phyloP scores from a whole-genome alignment of 2,797 vertebrate genomes.

The Enteromius paludinosus region DNA sequence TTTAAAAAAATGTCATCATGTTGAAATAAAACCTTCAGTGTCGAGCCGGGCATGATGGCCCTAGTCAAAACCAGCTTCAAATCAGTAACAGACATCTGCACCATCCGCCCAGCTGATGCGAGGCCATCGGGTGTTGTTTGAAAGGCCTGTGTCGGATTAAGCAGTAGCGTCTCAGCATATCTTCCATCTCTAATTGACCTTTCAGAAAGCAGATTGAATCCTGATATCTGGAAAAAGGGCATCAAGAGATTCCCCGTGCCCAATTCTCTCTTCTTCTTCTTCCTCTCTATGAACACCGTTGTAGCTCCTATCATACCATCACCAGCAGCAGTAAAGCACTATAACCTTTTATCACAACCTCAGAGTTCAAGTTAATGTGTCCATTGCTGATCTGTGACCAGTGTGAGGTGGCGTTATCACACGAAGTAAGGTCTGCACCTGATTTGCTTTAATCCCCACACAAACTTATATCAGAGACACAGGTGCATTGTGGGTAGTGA shows the following conservation, averaged over 20 bases:
- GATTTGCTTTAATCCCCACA: constrained; percentile 27
- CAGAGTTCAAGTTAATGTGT: constrained; percentile 13
- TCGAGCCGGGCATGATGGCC: neutral
- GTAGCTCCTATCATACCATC: constrained; percentile 30
- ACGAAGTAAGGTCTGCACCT: neutral
- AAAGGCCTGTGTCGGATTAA: constrained; percentile 14
- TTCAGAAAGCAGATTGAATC: constrained; percentile 33
- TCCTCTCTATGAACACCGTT: constrained; percentile 3
- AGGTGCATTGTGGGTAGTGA: constrained; percentile 33
- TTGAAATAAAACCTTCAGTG: neutral
- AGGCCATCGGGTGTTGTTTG: neutral
- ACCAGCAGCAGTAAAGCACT: neutral
- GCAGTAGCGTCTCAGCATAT: constrained; percentile 18
- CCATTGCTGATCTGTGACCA: constrained; percentile 3
- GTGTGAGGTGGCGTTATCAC: constrained; percentile 12
- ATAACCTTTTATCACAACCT: constrained; percentile 26
- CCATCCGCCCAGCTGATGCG: neutral
- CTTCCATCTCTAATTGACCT: constrained; percentile 41
- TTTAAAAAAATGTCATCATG: neutral
- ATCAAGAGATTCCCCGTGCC: neutral
- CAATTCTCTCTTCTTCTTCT: constrained; percentile 3
- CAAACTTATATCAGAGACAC: constrained; percentile 5
- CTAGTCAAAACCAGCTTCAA: neutral
- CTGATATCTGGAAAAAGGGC: constrained; percentile 9
- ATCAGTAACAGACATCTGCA: constrained; percentile 30